Base-by-base conservation (phyloP, 2,113 vertebrate genomes). In the Phrynosoma blainvillii region DNA sequence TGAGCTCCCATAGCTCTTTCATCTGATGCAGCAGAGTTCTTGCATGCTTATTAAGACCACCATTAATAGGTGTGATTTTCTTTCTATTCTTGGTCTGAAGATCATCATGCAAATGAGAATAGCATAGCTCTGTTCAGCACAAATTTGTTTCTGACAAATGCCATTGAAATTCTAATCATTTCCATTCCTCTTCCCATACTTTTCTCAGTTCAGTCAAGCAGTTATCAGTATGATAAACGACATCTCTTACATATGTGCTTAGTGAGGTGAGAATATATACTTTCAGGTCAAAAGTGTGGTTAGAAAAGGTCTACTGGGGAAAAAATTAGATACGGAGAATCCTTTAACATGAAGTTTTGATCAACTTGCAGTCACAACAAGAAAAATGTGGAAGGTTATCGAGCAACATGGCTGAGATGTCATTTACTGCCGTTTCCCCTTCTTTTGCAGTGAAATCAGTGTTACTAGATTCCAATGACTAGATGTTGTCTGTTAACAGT, bases 351-450 rank as follows among this genome's bases (percentile, higher is more conserved):
- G 82, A 80, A 56, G 86, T 76, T 84, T 81, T 59, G 68, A 62
- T 92, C 16, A 30, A 90, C 47, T 1, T 47, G 11, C 79, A 88
- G 91, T 77, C 68, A 87, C 77, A 87, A 76, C 78, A 20, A 87
- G 87, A 91, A 90, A 82, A 87, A 47, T 90, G 36, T 54, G 56
- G 54, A n/a, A 87, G 92, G 65, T 86, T 91, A 89, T 77, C 87
- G 84, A 66, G 70, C 79, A 90, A 23, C 10, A 59, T 70, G 85
- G 82, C 74, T 77, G 5, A 89, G 77, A 85, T 85, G 85, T 84
- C 84, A 84, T 25, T 90, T 89, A 32, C n/a, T 90, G 79, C 70
- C 90, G 70, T 90, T 84, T 89, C 87, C 36, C 73, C 30, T 7
- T 76, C 23, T 85, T 20, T 66, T 47, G 59, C 59, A 42, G 27